Conservation (phyloP, 2,888 invertebrate genomes). For the Stenotaenia linearis region DNA sequence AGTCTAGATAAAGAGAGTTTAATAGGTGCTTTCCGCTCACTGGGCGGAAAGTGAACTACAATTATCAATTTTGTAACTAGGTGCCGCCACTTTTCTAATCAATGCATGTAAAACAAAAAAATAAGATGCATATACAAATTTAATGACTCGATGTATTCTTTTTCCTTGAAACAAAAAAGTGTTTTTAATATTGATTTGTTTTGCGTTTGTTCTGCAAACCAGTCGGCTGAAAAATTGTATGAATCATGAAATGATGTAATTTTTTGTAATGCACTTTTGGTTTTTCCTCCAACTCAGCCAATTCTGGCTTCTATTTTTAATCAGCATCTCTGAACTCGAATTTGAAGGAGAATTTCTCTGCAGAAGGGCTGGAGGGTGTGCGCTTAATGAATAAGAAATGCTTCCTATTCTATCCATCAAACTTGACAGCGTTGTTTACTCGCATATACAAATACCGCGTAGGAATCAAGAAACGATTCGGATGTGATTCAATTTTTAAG, state of each 20-base stretch:
- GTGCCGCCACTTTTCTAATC: neutral
- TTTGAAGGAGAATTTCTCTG: neutral
- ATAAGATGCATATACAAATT: neutral
- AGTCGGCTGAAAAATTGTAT: neutral
- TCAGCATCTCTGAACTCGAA: neutral
- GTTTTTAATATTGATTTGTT: neutral
- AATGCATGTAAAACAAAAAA: neutral
- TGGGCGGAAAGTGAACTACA: conserved; percentile 3
- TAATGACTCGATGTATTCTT: no score
- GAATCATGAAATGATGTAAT: conserved; percentile 26
- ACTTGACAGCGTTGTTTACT: neutral
- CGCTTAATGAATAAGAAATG: neutral
- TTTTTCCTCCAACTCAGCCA: conserved; percentile 8
- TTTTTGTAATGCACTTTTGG: neutral
- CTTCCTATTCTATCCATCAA: neutral
- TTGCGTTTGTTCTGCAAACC: neutral
- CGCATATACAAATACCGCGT: no score
- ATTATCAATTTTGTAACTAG: conserved; percentile 1
- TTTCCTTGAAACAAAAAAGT: neutral
- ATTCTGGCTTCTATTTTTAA: conserved; percentile 1
- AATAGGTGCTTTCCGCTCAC: conserved; percentile 17
- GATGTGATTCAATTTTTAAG: no score
- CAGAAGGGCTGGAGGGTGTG: neutral
- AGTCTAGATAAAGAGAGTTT: conserved; percentile 7
- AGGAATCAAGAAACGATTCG: no score